Conservation (phyloP, 2,888 invertebrate genomes). For the Graphium colonna region DNA sequence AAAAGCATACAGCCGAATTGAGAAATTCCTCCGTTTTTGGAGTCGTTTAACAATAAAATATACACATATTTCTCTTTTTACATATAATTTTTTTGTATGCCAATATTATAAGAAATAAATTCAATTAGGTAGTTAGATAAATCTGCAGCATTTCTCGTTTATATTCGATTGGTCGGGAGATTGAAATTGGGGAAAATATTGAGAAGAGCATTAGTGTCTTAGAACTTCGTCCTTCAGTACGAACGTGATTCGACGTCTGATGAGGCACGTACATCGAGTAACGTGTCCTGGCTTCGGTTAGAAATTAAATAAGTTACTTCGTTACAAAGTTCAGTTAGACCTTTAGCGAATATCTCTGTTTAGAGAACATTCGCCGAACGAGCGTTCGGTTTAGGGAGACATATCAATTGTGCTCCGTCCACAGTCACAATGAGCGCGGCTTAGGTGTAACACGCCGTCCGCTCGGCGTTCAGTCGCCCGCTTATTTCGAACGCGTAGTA, state of each 20-base stretch:
- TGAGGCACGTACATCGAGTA: constrained; percentile 8
- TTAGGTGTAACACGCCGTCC: constrained; percentile 47
- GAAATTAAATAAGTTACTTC: constrained; percentile 24
- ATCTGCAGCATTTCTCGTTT: neutral
- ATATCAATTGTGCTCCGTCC: constrained; percentile 2
- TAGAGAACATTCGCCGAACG: neutral
- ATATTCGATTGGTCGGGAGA: neutral
- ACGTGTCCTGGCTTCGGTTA: constrained; percentile 6
- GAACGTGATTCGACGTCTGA: constrained; percentile 17
- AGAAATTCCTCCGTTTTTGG: too few species aligned
- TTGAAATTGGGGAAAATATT: constrained; percentile 10
- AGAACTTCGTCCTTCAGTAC: constrained; percentile 13
- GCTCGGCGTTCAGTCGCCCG: constrained; percentile 29
- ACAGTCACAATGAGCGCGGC: constrained; percentile 56
- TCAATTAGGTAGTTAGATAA: too few species aligned
- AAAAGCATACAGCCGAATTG: too few species aligned
- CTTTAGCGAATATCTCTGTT: constrained; percentile 2
- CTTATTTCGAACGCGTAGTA: constrained; percentile 41
- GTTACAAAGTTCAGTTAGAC: constrained; percentile 21
- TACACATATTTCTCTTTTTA: too few species aligned
- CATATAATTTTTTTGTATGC: too few species aligned
- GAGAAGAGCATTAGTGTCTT: constrained; percentile 12
- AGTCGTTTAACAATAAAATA: too few species aligned
- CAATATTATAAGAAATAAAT: too few species aligned
- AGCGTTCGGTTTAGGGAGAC: constrained; percentile 6